Percentiles rank a stretch among this genome's conserved stretches.
These are phyloP conservation scores for Andricus grossulariae DNA, from an alignment of 1,140 invertebrate species.

Conservation along the genomic window DNA sequence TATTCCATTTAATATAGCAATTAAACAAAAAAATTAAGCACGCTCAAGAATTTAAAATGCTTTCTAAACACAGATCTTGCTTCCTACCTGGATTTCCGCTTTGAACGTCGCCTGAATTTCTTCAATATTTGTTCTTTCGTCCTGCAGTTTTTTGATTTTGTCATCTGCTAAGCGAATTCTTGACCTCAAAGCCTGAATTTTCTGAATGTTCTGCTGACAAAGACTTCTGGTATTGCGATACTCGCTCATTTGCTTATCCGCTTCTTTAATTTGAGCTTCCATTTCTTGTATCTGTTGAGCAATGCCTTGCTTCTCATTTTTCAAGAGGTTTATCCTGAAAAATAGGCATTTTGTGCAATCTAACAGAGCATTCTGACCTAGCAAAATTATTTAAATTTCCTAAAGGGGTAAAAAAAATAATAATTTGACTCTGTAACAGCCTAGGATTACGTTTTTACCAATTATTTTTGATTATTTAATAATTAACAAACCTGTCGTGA, in stretches of 20 bases:
- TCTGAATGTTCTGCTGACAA: slow-evolving; percentile 49
- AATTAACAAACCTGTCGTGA: slow-evolving; percentile 55
- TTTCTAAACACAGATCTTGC: slow-evolving; percentile 1
- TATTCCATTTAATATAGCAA: too few species aligned
- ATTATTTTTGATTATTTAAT: slow-evolving; percentile 1
- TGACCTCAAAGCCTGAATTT: slow-evolving; percentile 59
- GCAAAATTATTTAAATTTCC: too few species aligned
- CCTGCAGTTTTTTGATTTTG: slow-evolving; percentile 53
- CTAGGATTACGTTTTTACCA: too few species aligned
- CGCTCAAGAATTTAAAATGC: background rate
- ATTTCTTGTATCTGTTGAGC: slow-evolving; percentile 50
- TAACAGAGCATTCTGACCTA: too few species aligned
- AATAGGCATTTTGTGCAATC: slow-evolving; percentile 38
- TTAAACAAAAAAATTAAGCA: too few species aligned
- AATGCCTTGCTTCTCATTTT: slow-evolving; percentile 35
- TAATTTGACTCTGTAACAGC: background rate
- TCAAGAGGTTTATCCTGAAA: slow-evolving; percentile 36
- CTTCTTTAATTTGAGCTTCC: slow-evolving; percentile 56
- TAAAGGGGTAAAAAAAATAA: background rate
- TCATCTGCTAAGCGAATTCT: slow-evolving; percentile 59
- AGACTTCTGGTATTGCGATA: slow-evolving; percentile 60
- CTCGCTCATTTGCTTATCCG: slow-evolving; percentile 61
- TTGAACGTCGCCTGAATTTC: slow-evolving; percentile 57
- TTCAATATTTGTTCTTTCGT: slow-evolving; percentile 59
- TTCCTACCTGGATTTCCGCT: slow-evolving; percentile 58